A percentile compares a stretch with the other conserved stretches of the same genome.
Conservation (phyloP, 1,140 invertebrate genomes). For the Panagrolaimus sp. region DNA sequence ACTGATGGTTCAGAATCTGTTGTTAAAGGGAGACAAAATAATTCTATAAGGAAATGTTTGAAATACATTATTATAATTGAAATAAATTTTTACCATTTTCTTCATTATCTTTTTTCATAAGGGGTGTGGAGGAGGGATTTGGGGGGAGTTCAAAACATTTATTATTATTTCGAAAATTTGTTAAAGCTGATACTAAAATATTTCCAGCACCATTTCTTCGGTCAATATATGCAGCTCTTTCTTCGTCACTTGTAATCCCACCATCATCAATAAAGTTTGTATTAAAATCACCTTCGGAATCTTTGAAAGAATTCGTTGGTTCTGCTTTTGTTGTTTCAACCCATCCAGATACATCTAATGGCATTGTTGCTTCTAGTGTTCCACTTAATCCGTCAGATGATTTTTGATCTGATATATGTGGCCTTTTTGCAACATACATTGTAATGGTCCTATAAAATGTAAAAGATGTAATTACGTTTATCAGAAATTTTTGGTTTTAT, state of each 20-base stretch:
- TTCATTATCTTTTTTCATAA: conserved; percentile 27
- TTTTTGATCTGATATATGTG: conserved; percentile 28
- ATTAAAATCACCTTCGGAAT: background rate
- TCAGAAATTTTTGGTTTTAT: too few species aligned
- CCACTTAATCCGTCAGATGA: conserved; percentile 35
- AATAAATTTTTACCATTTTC: conserved; percentile 25
- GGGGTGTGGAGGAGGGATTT: background rate
- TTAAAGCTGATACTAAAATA: conserved; percentile 34
- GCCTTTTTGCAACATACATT: conserved; percentile 46
- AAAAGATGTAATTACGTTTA: too few species aligned
- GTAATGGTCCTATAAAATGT: conserved; percentile 39
- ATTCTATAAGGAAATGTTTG: background rate
- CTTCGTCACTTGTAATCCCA: conserved; percentile 50
- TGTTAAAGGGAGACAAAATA: background rate
- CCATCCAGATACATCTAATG: conserved; percentile 47
- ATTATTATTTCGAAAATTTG: conserved; percentile 29
- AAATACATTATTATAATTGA: background rate
- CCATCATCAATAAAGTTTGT: conserved; percentile 19
- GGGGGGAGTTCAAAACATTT: conserved; percentile 21
- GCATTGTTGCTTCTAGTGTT: conserved; percentile 47
- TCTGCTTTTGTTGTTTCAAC: conserved; percentile 43
- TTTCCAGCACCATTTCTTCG: conserved; percentile 43
- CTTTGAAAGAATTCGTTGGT: background rate
- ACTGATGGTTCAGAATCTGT: conserved; percentile 15
- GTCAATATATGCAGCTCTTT: conserved; percentile 45